A percentile compares a stretch with the other conserved stretches of the same genome.
phyloP scores from a whole-genome alignment of 2,888 invertebrate genomes.

The Yponomeuta cagnagella region DNA sequence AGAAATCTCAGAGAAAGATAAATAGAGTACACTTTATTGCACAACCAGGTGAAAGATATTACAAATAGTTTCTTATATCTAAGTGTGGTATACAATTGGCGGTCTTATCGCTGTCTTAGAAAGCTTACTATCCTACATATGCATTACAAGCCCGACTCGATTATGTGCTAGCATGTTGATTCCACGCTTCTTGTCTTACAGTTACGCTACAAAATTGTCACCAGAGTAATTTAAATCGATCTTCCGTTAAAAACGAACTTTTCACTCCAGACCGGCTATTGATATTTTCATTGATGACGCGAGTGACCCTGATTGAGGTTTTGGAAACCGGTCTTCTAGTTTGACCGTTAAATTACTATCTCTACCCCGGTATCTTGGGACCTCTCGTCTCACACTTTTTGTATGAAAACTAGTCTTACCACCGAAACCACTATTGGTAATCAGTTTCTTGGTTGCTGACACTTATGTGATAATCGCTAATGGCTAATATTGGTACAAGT shows the following conservation, averaged over 20 bases:
- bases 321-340: slow-evolving; percentile 15
- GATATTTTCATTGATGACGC: slow-evolving; percentile 31
- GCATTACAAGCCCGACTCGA: no score
- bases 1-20: no score
- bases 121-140: no score
- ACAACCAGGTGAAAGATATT: no score
- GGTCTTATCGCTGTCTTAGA: no score
- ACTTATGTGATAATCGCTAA: slow-evolving; percentile 9
- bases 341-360: slow-evolving; percentile 17
- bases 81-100: no score
- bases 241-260: slow-evolving; percentile 30
- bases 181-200: no score
- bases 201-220: neutral
- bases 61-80: no score
- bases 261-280: slow-evolving; percentile 29
- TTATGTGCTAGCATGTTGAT: no score
- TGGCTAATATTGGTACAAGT: slow-evolving; percentile 9
- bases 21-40: no score
- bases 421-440: neutral
- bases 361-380: neutral
- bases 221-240: slow-evolving; percentile 8
- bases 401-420: neutral
- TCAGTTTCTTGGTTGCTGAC: neutral
- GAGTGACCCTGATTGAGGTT: slow-evolving; percentile 30
- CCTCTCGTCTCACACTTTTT: neutral